Percentiles rank a stretch among this genome's conserved stretches.
phyloP scores from a whole-genome alignment of 2,113 vertebrate genomes.

The Onychostruthus taczanowskii region DNA sequence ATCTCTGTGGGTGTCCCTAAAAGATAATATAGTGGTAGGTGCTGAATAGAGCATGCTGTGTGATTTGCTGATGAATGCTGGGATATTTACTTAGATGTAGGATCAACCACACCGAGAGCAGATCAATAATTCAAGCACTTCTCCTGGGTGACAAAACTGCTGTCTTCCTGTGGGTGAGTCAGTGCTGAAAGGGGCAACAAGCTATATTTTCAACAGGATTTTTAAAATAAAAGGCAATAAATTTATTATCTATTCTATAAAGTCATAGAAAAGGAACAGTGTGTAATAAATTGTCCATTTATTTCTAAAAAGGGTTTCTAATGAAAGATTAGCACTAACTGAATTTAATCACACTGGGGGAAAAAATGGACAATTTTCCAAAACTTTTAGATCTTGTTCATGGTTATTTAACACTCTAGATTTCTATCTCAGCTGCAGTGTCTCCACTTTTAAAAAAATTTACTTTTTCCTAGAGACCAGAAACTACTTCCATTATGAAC shows the following conservation, averaged over 20 bases:
- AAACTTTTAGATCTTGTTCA: background rate
- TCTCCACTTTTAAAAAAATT: background rate
- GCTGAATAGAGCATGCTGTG: background rate
- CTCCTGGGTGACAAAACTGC: background rate
- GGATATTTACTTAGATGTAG: background rate
- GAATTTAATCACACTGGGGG: background rate
- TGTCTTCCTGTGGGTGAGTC: background rate
- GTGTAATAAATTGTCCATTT: slow-evolving; percentile 1
- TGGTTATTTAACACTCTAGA: background rate
- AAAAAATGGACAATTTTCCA: background rate
- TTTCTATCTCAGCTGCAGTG: background rate
- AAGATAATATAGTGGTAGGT: background rate
- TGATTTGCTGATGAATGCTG: background rate
- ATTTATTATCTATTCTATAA: background rate
- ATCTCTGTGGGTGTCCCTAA: background rate
- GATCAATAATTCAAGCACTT: background rate
- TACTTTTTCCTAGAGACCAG: background rate
- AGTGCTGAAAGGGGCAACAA: background rate
- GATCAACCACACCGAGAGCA: background rate
- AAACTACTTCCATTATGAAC: background rate
- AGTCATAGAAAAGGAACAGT: background rate
- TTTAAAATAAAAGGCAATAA: background rate
- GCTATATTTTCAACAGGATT: background rate
- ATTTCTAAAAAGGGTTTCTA: background rate
- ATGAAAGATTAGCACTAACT: background rate